phyloP scores from a whole-genome alignment of 2,888 invertebrate species.

The Phalera bucephala region DNA sequence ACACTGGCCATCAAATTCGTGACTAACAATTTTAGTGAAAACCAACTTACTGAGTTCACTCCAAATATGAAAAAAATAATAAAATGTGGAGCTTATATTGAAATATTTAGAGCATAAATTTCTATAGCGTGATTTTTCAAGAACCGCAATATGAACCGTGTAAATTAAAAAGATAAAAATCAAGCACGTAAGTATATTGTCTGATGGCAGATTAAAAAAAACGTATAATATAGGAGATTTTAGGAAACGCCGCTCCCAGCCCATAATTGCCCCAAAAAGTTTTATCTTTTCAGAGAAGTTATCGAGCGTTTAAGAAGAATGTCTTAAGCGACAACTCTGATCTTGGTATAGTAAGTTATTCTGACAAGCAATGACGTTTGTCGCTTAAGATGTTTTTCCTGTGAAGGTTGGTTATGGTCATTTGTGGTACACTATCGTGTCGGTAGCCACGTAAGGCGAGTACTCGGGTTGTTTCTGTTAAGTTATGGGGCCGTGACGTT shows the following conservation, averaged over 20 bases:
- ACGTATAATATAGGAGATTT: slow-evolving; percentile 64
- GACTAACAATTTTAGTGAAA: slow-evolving; percentile 61
- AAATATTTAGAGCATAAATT: background rate
- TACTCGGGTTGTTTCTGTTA: slow-evolving; percentile 41
- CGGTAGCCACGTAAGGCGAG: slow-evolving; percentile 48
- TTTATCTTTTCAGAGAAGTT: slow-evolving; percentile 76
- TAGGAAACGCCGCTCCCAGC: slow-evolving; percentile 70
- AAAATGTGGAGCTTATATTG: slow-evolving; percentile 4
- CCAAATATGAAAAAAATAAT: background rate
- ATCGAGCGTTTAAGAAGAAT: no score
- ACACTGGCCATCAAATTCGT: slow-evolving; percentile 62
- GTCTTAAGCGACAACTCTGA: no score
- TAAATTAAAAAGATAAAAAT: slow-evolving; percentile 58
- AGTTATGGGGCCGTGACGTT: slow-evolving; percentile 61
- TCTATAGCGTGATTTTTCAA: background rate
- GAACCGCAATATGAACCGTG: slow-evolving; percentile 30
- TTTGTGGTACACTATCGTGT: slow-evolving; percentile 58
- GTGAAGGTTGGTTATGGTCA: no score
- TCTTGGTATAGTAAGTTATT: no score
- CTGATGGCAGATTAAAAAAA: slow-evolving; percentile 68
- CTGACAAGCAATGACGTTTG: no score
- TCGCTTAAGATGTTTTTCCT: no score
- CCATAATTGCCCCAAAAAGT: slow-evolving; percentile 71
- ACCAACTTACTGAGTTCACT: slow-evolving; percentile 25
- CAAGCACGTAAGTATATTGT: slow-evolving; percentile 66